Evolutionary conservation across 2,888 invertebrate genomes (phyloP), one percentile per base, ranked within the genome.

Genomic region (Leptinotarsa rubiginosa): DNA sequence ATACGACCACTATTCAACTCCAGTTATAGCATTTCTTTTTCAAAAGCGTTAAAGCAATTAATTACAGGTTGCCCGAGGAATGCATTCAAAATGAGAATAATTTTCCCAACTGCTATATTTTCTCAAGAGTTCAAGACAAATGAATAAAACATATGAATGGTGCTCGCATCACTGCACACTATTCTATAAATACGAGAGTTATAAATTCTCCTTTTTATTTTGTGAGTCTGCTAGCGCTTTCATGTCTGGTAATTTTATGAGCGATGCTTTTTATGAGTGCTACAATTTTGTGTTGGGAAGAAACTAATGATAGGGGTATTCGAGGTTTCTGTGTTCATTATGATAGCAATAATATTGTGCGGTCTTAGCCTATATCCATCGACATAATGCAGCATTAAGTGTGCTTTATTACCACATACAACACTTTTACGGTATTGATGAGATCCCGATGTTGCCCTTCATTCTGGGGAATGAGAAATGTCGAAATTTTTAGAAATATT

Each of bases 111-210:
- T 16, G 67, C 50, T 12, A 25, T 67, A 67, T 52, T 25, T 67
- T 67, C 49, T 50, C 67, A 52, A 67, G 67, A 67, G 67, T 67
- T 67, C 67, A 67, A 31, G 67, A 67, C 67, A 67, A 67, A 67
- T 67, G 67, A 67, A 67, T 67, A 67, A 67, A 67, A 67, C 50
- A 67, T 62, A 62, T 67, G 67, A 67, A 67, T 67, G 67, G 67
- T 50, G 67, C 67, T 67, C 67, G 67, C 67, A 49, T 67, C 49
- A 67, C n/a, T 54, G 41, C 56, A 68, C 54, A 68, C 31, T 15
- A 68, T 68, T 68, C 68, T 68, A 68, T 68, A 68, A 68, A 68
- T 68, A 68, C 62, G 16, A 31, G 31, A 31, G 20, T n/a, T 56
- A 62, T 62, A 62, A 62, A 62, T 41, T n/a, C 31, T 62, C n/a